These are phyloP conservation scores for Phymanthus crucifer DNA, from an alignment of 92 coral and sea anemone genomes.

Conservation along the genomic window DNA sequence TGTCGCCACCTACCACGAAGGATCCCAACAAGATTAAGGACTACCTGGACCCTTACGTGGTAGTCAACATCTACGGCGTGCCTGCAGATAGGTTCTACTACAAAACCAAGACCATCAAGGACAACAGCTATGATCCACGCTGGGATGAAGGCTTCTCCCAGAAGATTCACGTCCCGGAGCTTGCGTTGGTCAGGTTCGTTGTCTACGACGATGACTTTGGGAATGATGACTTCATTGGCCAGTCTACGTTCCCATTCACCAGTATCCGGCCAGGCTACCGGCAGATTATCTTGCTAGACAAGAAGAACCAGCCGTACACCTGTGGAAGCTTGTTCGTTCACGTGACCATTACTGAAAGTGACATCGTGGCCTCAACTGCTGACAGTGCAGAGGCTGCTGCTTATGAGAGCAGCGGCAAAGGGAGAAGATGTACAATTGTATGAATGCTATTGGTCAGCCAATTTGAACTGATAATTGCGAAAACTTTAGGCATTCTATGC, in stretches of 20 bases:
- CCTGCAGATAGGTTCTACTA: conserved; percentile 49
- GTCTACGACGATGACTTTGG: conserved; percentile 72
- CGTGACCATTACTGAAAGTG: conserved; percentile 44
- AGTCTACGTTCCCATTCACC: conserved; percentile 55
- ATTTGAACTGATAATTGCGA: background rate
- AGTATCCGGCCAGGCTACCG: conserved; percentile 66
- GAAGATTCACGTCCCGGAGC: conserved; percentile 55
- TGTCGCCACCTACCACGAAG: conserved; percentile 42
- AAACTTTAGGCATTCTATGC: background rate
- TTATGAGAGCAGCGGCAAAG: background rate
- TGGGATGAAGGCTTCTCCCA: conserved; percentile 60
- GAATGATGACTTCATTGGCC: conserved; percentile 72
- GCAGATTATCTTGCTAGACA: conserved; percentile 52
- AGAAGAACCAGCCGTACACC: conserved; percentile 46
- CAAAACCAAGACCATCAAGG: conserved; percentile 52
- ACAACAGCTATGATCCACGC: conserved; percentile 70
- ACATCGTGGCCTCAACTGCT: background rate
- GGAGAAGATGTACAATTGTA: background rate
- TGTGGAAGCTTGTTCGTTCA: conserved; percentile 64
- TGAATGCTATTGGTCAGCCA: background rate
- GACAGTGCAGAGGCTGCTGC: background rate
- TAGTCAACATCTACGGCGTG: conserved; percentile 51
- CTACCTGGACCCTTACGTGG: conserved; percentile 69
- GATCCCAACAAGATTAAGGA: background rate
- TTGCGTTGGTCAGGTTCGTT: conserved; percentile 67